Evolutionary conservation across 2,113 vertebrate genomes (phyloP), one percentile per base, ranked within the genome.

Genomic region (Corydoras maculifer): DNA sequence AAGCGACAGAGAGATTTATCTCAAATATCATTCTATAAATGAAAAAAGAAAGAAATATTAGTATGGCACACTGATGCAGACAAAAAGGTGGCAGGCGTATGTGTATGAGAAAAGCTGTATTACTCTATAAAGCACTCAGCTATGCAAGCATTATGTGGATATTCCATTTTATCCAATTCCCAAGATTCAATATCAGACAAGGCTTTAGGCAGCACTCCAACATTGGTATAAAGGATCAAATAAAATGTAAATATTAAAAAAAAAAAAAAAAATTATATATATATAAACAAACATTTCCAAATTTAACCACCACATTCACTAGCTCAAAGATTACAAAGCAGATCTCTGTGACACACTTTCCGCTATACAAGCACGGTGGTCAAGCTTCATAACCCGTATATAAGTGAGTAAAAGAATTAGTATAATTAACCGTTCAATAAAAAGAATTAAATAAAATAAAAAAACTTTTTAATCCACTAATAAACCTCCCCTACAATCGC

Each of bases 391-490:
- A 32, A 35, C 50, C 8, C 32, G 8, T 59, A 5, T 43, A 73
- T 60, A 55, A 54, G 63, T n/a, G 35, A n/a, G 14, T 66, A 61
- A 60, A 66, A 31, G 14, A 53, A 67, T 73, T 66, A 25, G 29
- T 50, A 35, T 66, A 73, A 60, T 35, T 32, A 73, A 30, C 25
- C 31, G 29, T 65, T 50, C 13, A 30, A n/a, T 49, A 25, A 48
- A 18, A 30, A 29, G n/a, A 25, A 25, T 25, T 25, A 25, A 25
- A 25, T 25, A 25, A 25, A 25, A 25, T 1, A 25, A 25, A 25
- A 8, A 8, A 25, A 65, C 50, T 65, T 54, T 50, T 54, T 53
- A 65, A 11, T 48, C 51, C 57, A 66, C 57, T 63, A 73, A 29
- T 60, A 57, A 43, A 73, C 7, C 30, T 61, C 31, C 50, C 12